phyloP scores from a whole-genome alignment of 2,797 vertebrate species.

The Oreochromis grahami region DNA sequence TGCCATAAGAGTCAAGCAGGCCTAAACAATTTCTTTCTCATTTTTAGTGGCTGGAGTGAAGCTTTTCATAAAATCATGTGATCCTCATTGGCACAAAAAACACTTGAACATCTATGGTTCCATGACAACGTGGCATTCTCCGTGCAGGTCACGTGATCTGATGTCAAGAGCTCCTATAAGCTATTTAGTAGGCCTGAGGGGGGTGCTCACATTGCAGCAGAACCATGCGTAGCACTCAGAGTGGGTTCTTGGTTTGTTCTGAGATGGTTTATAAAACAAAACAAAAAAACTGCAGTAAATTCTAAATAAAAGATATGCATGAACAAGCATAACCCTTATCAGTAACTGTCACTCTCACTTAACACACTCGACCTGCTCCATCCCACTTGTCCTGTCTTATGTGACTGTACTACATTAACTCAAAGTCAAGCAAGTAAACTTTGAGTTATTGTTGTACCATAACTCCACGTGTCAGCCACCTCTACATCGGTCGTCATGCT shows the following conservation, averaged over 20 bases:
- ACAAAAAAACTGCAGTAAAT: not conserved
- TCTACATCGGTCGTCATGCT: not conserved
- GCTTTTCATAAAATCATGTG: not conserved
- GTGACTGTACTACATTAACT: too few species aligned
- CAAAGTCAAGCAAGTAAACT: not conserved
- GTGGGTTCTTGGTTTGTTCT: not conserved
- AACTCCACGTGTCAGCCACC: not conserved
- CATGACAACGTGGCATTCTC: not conserved
- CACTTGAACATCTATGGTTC: not conserved
- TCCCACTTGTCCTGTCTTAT: not conserved
- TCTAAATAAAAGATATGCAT: not conserved
- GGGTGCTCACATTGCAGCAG: not conserved
- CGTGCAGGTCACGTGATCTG: not conserved
- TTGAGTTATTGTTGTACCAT: not conserved
- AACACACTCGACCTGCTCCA: not conserved
- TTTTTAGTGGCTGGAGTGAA: not conserved
- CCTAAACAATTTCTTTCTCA: not conserved
- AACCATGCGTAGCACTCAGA: not conserved
- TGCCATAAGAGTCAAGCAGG: not conserved
- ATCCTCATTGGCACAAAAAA: not conserved
- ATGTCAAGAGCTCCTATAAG: not conserved
- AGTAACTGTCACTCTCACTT: not conserved
- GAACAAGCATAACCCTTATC: not conserved
- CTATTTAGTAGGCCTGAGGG: not conserved
- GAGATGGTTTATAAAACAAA: not conserved